phyloP scores from a whole-genome alignment of 2,797 vertebrate genomes.

The Centropyge bicolor region DNA sequence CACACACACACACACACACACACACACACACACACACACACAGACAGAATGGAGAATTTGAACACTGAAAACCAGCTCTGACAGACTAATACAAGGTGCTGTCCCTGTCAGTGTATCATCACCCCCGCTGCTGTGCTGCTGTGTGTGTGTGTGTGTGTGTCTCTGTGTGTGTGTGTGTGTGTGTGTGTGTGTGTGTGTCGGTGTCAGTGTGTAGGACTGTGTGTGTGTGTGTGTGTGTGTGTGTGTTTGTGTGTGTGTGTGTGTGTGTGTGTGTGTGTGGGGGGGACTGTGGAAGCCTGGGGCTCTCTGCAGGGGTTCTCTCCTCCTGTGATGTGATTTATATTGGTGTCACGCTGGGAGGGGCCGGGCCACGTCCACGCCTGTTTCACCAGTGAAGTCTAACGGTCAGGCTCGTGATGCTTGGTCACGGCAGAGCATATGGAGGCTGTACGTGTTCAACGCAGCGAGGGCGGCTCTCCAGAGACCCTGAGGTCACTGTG shows the following conservation, averaged over 20 bases:
- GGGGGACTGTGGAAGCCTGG: not conserved
- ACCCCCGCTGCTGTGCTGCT: not conserved
- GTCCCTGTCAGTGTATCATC: too few species aligned
- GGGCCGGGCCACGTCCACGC: not conserved
- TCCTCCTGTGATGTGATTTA: conserved; percentile 27
- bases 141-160: not conserved
- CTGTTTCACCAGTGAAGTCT: not conserved
- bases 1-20: conserved; percentile 16
- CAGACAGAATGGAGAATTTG: not conserved
- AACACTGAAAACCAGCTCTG: not conserved
- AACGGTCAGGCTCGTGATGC: conserved; percentile 8
- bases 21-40: too few species aligned
- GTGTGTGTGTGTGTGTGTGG: not conserved
- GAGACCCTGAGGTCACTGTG: not conserved
- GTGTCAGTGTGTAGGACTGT: too few species aligned
- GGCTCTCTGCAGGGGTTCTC: conserved; percentile 13
- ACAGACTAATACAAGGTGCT: not conserved
- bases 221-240: not conserved
- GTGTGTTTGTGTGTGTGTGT: too few species aligned
- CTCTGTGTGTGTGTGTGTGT: too few species aligned
- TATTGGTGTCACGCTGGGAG: conserved; percentile 29
- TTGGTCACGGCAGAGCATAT: not conserved
- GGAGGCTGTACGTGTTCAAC: not conserved
- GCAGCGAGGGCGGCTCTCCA: not conserved
- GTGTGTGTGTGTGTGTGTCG: not conserved